These are phyloP conservation scores for Meloidogyne exigua DNA, from an alignment of 1,140 invertebrate genomes.

Conservation along the genomic window DNA sequence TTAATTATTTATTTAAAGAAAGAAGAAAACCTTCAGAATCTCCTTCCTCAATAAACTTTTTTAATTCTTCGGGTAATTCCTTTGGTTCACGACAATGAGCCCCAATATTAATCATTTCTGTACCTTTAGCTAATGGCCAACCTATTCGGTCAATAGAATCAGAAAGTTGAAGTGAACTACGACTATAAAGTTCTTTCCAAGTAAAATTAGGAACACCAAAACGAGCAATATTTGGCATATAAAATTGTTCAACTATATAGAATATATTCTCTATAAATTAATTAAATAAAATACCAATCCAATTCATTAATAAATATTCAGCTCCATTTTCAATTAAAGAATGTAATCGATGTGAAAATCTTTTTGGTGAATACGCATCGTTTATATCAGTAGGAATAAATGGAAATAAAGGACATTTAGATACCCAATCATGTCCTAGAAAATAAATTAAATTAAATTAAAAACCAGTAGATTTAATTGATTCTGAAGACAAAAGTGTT, in stretches of 20 bases:
- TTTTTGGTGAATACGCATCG: background rate
- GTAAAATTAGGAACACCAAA: slow-evolving; percentile 30
- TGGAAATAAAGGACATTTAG: slow-evolving; percentile 16
- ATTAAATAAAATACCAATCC: slow-evolving; percentile 15
- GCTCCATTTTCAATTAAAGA: slow-evolving; percentile 26
- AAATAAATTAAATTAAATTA: background rate
- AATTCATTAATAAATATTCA: slow-evolving; percentile 23
- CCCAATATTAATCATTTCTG: slow-evolving; percentile 27
- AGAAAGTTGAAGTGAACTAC: slow-evolving; percentile 13
- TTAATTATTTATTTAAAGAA: too few species aligned
- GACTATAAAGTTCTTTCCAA: slow-evolving; percentile 16
- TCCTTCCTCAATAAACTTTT: slow-evolving; percentile 6
- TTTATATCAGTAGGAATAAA: slow-evolving; percentile 22
- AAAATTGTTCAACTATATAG: slow-evolving; percentile 19
- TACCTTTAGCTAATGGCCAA: slow-evolving; percentile 21
- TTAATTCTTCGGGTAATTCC: background rate
- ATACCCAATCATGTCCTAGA: slow-evolving; percentile 30
- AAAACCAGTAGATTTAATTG: slow-evolving; percentile 13
- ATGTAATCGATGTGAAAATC: slow-evolving; percentile 13
- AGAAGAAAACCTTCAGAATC: slow-evolving; percentile 8
- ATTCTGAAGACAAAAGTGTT: slow-evolving; percentile 17
- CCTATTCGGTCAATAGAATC: slow-evolving; percentile 28
- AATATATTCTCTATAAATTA: background rate
- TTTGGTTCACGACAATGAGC: slow-evolving; percentile 17
- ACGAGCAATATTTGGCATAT: slow-evolving; percentile 28